Percentiles rank a stretch among this genome's conserved stretches.
Conservation (phyloP, 2,888 invertebrate genomes). For the Meiosimyza platycephala region DNA sequence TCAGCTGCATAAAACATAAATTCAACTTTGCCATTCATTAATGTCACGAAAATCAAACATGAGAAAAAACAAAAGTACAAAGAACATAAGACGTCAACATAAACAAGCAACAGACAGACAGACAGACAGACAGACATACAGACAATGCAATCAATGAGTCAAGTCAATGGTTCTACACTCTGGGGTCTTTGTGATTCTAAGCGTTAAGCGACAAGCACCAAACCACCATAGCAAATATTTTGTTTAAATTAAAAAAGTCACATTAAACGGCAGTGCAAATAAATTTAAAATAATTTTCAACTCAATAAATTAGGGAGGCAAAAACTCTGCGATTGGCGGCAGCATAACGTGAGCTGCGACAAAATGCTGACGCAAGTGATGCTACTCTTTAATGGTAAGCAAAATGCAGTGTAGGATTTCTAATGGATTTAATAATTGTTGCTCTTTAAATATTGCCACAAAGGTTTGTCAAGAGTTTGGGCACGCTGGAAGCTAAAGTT, state of each 20-base stretch:
- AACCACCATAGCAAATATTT: not conserved
- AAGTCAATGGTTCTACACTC: not conserved
- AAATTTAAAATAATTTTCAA: conserved; percentile 42
- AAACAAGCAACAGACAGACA: conserved; percentile 7
- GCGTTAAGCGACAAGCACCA: not conserved
- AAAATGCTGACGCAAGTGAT: conserved; percentile 31
- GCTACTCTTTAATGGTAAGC: conserved; percentile 22
- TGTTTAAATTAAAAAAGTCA: conserved; percentile 35
- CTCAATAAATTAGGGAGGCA: conserved; percentile 10
- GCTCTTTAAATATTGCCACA: conserved; percentile 17
- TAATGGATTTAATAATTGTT: conserved; percentile 6
- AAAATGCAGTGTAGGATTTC: not conserved
- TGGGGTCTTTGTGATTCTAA: not conserved
- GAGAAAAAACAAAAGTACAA: not conserved
- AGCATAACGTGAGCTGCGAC: conserved; percentile 24
- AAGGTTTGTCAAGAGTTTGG: too few relatives aligned
- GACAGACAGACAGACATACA: too few relatives aligned
- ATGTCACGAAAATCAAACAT: not conserved
- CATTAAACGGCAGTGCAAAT: conserved; percentile 43
- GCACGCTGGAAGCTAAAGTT: too few relatives aligned
- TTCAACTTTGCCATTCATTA: conserved; percentile 16
- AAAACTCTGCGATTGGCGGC: not conserved
- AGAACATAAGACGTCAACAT: not conserved
- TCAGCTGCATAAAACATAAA: not conserved
- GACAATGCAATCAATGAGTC: not conserved